Evolutionary conservation across 2,797 vertebrate genomes (phyloP), one percentile per base, ranked within the genome.

Genomic region (Triplophysa bombifrons): DNA sequence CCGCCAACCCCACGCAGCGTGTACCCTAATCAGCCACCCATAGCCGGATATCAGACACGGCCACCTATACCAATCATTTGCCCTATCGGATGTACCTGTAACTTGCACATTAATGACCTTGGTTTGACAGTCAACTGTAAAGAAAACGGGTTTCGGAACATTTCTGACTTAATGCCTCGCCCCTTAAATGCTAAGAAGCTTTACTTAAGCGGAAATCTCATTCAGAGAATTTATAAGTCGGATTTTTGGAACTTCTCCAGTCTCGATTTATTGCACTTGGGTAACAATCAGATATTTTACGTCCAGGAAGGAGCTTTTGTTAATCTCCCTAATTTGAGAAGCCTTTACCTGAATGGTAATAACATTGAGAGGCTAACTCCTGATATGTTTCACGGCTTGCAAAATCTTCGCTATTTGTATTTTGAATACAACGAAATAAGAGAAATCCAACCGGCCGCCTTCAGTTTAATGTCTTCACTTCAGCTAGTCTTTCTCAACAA

Each of bases 191-290:
- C 96, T 9, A 95, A 96, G 87, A 98, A 99, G 91, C 94, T 99
- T 34, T 98, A 98, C 86, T 90, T 99, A 66, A 93, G 96, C 38
- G 97, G 98, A 71, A 99, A 99, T 89, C 93, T 96, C 88, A 97
- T 99, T 85, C 96, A 98, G 80, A 95, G 94, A 85, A 96, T 99
- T 86, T 94, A 96, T 78, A 96, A 94, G 85, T 90, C 94, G 0
- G 96, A 99, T 92, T 99, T 99, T 93, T 93, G 96, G 95, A 97
- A 98, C 92, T 98, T 98, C 88, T 95, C 95, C 88, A 96, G 96
- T 83, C 94, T 99, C n/a, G 95, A 98, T 88, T 92, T 98, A 84
- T 93, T 99, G 1, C 96, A 99, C 85, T 90, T 99, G 88, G 98
- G 98, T 74, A 98, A 96, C 93, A 99, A 99, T 84, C 96, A 97